These are phyloP conservation scores for Lampris megalopsis DNA, from an alignment of 2,113 vertebrate species.

Conservation along the genomic window DNA sequence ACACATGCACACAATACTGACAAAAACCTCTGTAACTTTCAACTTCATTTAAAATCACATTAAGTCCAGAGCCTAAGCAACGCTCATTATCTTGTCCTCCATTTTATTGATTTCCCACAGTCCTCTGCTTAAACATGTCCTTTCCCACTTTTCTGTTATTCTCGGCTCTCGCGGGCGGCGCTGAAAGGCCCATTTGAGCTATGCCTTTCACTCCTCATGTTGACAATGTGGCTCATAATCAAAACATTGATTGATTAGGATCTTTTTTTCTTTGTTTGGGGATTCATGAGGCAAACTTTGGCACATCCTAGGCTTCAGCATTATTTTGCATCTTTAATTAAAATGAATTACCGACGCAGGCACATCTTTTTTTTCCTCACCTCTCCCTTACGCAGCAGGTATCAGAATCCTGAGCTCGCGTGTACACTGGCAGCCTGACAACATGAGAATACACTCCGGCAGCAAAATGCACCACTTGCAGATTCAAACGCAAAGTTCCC, in stretches of 20 bases:
- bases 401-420: too few relatives aligned
- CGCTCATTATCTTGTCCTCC: too few relatives aligned
- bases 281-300: conserved; percentile 23
- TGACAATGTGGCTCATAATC: not conserved
- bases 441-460: too few relatives aligned
- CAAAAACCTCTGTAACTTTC: conserved; percentile 4
- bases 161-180: too few relatives aligned
- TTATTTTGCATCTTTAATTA: conserved; percentile 27
- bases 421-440: too few relatives aligned
- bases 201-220: too few relatives aligned
- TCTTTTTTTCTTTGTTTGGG: conserved; percentile 3
- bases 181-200: too few relatives aligned
- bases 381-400: not conserved
- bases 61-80: too few relatives aligned
- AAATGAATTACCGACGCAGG: conserved; percentile 24
- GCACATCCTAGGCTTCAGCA: conserved; percentile 34
- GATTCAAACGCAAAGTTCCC: too few relatives aligned
- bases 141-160: not conserved
- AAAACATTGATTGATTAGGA: not conserved
- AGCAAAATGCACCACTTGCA: too few relatives aligned
- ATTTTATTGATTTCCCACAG: not conserved
- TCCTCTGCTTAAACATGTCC: not conserved
- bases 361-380: conserved; percentile 18
- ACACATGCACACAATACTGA: not conserved
- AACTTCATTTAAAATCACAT: not conserved